These are phyloP conservation scores for Tenualosa ilisha DNA, from an alignment of 2,797 vertebrate genomes.

Conservation along the genomic window DNA sequence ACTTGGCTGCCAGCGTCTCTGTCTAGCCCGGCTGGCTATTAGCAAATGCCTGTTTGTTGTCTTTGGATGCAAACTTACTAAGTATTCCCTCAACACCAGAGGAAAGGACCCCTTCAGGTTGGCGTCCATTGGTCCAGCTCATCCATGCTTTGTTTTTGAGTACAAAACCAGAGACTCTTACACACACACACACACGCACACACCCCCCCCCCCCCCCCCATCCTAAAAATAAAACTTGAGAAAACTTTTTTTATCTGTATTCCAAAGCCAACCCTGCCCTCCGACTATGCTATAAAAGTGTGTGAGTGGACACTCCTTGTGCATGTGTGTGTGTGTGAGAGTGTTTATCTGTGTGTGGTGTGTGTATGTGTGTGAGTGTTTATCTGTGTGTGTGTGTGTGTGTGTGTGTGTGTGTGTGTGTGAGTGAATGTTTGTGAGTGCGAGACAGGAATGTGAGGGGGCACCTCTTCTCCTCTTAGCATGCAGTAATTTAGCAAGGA, in stretches of 20 bases:
- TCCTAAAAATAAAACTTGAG: not conserved
- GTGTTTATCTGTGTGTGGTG: no score
- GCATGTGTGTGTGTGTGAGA: not conserved
- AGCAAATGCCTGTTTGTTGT: not conserved
- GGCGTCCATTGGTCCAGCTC: not conserved
- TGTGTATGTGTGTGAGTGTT: no score
- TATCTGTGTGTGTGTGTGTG: not conserved
- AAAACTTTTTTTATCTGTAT: not conserved
- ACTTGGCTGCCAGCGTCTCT: not conserved
- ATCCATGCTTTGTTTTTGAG: not conserved
- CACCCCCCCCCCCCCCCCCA: no score
- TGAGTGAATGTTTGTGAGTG: conserved; percentile 23
- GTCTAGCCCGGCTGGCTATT: not conserved
- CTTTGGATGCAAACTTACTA: not conserved
- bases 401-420: not conserved
- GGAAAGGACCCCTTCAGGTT: not conserved
- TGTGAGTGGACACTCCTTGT: not conserved
- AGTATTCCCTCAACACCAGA: not conserved
- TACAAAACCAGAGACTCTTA: not conserved
- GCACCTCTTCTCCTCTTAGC: conserved; percentile 43
- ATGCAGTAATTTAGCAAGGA: conserved; percentile 50
- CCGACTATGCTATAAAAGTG: not conserved
- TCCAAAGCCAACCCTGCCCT: not conserved
- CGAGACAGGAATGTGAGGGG: conserved; percentile 46
- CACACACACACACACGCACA: no score